phyloP scores from a whole-genome alignment of 2,113 vertebrate genomes.

The Pygoscelis adeliae region DNA sequence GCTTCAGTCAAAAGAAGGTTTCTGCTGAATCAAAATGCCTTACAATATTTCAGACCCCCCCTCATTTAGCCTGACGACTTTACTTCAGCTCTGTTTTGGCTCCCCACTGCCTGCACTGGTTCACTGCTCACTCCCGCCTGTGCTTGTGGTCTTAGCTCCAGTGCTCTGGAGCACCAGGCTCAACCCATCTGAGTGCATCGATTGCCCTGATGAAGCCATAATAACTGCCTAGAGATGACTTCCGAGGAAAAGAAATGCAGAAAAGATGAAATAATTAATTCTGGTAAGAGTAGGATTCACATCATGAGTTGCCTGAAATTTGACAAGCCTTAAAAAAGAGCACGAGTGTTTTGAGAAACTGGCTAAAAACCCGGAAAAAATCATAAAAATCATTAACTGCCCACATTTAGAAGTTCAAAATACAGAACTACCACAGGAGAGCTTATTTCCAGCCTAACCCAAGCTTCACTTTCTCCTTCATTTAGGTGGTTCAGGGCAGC shows the following conservation, averaged over 20 bases:
- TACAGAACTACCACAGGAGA: not conserved
- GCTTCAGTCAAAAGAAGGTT: not conserved
- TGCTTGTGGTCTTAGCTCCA: not conserved
- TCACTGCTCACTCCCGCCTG: not conserved
- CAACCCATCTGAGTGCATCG: not conserved
- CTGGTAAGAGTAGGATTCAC: not conserved
- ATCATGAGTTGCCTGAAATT: not conserved
- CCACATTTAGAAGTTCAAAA: not conserved
- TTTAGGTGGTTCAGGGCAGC: not conserved
- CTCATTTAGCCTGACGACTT: not conserved
- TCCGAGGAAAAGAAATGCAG: not conserved
- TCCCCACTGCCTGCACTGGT: not conserved
- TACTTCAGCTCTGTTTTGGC: not conserved
- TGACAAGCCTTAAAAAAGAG: not conserved
- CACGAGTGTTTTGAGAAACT: not conserved
- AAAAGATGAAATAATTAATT: not conserved
- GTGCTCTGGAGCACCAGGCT: not conserved
- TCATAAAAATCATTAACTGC: not conserved
- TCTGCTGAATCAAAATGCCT: not conserved
- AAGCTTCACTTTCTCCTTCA: not conserved
- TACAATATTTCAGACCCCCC: not conserved
- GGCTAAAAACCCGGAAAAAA: not conserved
- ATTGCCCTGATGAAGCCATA: not conserved
- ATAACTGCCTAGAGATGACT: not conserved
- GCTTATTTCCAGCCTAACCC: not conserved